Conservation (phyloP, 2,888 invertebrate species). For the Dicyrtomina minuta region DNA sequence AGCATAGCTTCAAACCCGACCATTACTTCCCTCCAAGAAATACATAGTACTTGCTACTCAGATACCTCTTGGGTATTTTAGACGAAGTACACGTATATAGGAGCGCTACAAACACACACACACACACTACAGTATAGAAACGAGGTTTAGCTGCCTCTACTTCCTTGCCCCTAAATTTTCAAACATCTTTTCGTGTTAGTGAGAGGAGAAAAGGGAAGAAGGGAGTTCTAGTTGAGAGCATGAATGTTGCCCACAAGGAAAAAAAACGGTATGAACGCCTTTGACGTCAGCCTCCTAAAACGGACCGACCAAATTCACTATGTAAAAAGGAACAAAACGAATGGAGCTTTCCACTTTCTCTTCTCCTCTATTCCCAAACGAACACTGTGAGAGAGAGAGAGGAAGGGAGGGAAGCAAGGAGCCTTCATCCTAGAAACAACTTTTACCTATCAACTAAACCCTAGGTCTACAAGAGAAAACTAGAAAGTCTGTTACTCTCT, state of each 20-base stretch:
- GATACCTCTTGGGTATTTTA: too few species aligned
- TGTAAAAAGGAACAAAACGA: not conserved
- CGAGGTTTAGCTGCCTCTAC: not conserved
- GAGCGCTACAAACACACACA: not conserved
- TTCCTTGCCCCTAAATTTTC: not conserved
- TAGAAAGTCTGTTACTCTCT: too few species aligned
- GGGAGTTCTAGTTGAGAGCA: not conserved
- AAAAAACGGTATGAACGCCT: conserved; percentile 34
- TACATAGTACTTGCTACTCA: too few species aligned
- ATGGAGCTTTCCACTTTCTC: not conserved
- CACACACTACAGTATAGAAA: not conserved
- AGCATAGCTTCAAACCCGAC: too few species aligned
- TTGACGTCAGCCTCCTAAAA: conserved; percentile 37
- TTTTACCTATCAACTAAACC: too few species aligned
- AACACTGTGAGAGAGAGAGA: not conserved
- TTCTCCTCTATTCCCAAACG: not conserved
- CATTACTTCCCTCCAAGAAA: too few species aligned
- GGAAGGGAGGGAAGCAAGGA: too few species aligned
- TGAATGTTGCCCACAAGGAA: conserved; percentile 29
- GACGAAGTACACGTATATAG: too few species aligned
- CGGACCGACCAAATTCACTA: conserved; percentile 21
- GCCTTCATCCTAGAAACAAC: too few species aligned
- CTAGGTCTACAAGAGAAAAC: too few species aligned
- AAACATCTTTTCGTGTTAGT: not conserved
- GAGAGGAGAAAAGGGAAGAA: conserved; percentile 2